Evolutionary conservation across 1,140 invertebrate genomes (phyloP).

Genomic region (Ridgeia piscesae): DNA sequence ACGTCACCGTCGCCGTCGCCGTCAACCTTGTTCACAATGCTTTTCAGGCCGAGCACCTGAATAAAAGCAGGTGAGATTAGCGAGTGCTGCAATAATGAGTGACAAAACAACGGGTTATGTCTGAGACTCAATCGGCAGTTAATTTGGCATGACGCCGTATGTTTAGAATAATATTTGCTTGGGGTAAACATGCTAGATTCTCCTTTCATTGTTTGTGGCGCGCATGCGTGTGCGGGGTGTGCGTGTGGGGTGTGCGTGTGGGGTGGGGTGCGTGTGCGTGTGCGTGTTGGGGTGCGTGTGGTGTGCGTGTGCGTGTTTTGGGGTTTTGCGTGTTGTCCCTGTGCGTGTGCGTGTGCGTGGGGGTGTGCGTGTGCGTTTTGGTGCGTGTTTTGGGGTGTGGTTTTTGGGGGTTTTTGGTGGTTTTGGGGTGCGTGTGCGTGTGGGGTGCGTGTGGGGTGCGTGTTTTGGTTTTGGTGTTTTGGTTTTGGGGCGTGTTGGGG

Average conservation of each 20-base stretch:
- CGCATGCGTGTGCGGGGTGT: background rate
- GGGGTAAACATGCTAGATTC: background rate
- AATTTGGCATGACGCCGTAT: background rate
- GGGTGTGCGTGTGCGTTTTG: too few species aligned
- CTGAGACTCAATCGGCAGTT: background rate
- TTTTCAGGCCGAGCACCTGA: constrained; percentile 3
- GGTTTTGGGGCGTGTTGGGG: too few species aligned
- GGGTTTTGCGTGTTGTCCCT: too few species aligned
- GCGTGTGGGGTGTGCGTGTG: too few species aligned
- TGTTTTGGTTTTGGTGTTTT: too few species aligned
- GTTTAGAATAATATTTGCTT: background rate
- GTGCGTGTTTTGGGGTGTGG: too few species aligned
- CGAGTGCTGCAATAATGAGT: background rate
- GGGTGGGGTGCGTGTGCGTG: background rate
- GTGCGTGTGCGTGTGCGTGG: too few species aligned
- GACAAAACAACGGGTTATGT: background rate
- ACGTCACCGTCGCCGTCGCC: constrained; percentile 10
- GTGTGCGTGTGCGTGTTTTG: too few species aligned
- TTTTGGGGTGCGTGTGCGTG: too few species aligned
- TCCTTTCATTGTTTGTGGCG: background rate
- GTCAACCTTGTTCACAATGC: constrained; percentile 17
- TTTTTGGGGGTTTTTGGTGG: too few species aligned
- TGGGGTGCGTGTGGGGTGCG: too few species aligned
- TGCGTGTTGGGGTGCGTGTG: too few species aligned
- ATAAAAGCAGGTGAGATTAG: background rate